Evolutionary conservation across 1,140 invertebrate genomes (phyloP).

Genomic region (Chymomyza costata): DNA sequence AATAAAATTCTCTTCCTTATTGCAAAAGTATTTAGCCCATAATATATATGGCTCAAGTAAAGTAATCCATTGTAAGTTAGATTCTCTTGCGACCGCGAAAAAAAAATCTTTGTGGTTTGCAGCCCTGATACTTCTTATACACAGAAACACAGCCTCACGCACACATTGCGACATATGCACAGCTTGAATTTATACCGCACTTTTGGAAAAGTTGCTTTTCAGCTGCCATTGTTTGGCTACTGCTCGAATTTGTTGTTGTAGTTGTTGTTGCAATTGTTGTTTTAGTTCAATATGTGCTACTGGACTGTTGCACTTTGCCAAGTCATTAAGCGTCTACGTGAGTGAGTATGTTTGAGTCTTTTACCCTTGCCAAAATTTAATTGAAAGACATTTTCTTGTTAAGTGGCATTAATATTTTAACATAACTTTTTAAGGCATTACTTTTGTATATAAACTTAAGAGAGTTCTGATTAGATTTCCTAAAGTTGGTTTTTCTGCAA

Average conservation of each 20-base stretch:
- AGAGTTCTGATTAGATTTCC: too few relatives aligned
- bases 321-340: conserved; percentile 58
- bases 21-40: too few relatives aligned
- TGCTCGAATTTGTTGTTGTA: background rate
- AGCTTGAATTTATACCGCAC: conserved; percentile 55
- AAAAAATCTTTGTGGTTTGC: too few relatives aligned
- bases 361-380: conserved; percentile 55
- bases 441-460: too few relatives aligned
- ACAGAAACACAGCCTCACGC: too few relatives aligned
- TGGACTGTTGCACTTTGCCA: conserved; percentile 39
- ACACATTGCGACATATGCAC: conserved; percentile 22
- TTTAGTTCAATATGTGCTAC: conserved; percentile 59
- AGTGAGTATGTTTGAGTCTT: conserved; percentile 14
- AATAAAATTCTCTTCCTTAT: too few relatives aligned
- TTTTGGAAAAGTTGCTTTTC: conserved; percentile 45
- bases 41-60: too few relatives aligned
- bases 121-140: too few relatives aligned
- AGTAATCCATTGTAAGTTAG: too few relatives aligned
- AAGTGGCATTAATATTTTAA: conserved; percentile 57
- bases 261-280: conserved; percentile 31
- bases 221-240: background rate
- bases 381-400: conserved; percentile 57
- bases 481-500: too few relatives aligned
- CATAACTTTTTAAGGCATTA: too few relatives aligned
- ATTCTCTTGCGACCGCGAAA: too few relatives aligned